Percentiles rank a stretch among this genome's conserved stretches.
Conservation (phyloP, 2,113 vertebrate species). For the Lycocorax pyrrhopterus region DNA sequence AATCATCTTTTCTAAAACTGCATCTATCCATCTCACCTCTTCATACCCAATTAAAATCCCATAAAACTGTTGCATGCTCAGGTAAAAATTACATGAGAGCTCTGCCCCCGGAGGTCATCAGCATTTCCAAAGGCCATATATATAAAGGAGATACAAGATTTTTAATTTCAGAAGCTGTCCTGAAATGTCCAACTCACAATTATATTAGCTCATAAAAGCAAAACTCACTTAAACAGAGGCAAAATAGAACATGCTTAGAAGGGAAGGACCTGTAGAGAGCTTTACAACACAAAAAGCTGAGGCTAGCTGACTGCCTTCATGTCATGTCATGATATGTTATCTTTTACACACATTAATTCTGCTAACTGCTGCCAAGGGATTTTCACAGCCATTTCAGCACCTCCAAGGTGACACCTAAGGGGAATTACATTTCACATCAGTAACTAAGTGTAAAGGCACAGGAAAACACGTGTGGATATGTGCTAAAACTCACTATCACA, state of each 20-base stretch:
- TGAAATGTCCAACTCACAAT: not conserved
- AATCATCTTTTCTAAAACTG: not conserved
- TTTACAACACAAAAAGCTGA: not conserved
- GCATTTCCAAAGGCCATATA: not conserved
- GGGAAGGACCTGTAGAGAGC: not conserved
- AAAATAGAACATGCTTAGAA: not conserved
- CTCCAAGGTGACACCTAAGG: not conserved
- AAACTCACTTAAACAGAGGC: not conserved
- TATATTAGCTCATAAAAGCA: not conserved
- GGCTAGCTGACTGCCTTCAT: not conserved
- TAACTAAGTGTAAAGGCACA: not conserved
- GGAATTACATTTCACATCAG: not conserved
- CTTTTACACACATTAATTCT: not conserved
- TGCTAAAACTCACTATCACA: not conserved
- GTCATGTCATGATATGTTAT: not conserved
- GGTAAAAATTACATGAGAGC: not conserved
- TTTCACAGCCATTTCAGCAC: constrained; percentile 23
- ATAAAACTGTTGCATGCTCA: not conserved
- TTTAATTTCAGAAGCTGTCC: not conserved
- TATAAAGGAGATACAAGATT: not conserved
- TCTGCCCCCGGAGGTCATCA: not conserved
- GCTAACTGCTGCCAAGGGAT: not conserved
- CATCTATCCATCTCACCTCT: not conserved
- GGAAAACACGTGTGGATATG: fast-evolving
- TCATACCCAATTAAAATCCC: not conserved